Base-by-base conservation (phyloP, 2,113 vertebrate genomes). In the Microtus montanus region DNA sequence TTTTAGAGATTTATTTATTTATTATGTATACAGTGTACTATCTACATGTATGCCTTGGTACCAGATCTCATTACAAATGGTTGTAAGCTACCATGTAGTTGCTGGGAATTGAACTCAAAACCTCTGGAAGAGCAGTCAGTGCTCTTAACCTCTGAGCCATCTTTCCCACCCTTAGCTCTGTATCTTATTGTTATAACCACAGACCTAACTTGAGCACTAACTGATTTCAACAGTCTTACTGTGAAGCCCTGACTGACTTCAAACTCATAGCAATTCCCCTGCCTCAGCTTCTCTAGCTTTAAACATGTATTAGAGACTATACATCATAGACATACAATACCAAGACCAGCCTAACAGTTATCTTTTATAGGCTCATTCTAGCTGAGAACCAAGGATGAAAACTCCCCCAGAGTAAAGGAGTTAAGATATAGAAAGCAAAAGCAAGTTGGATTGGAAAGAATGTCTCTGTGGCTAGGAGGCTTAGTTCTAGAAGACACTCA, bases 381-480 rank as follows among this genome's bases (percentile, higher is more conserved):
- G 41, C 33, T 88, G n/a, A 52, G 33, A 97, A 91, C 9, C 52
- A 24, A 92, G 89, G 44, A 66, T 52, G 44, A 87, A 38, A 70
- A 38, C 66, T 66, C 63, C 20, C 54, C 26, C 63, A 70, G 44
- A 63, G 63, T 35, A 93, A 66, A 84, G 79, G 11, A 89, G 44
- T 89, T 89, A 74, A 93, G 90, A 86, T 86, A 84, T 35, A n/a
- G 74, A 87, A 74, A 24, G 64, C 33, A 77, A 49, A 94, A 83
- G 70, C 33, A 54, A 71, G n/a, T 49, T 70, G 52, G 24, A 2
- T 73, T 86, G 38, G 35, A 73, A 75, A 66, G 49, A 26, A 84
- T 47, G n/a, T 47, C 26, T 35, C 5, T 5, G 35, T 61, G 49
- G 47, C 15, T 7, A 3, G 26, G 64, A 38, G 14, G 35, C 38